Percentiles rank a stretch among this genome's conserved stretches.
Evolutionary conservation across 2,797 vertebrate genomes (phyloP).

Genomic region (Crenichthys baileyi): DNA sequence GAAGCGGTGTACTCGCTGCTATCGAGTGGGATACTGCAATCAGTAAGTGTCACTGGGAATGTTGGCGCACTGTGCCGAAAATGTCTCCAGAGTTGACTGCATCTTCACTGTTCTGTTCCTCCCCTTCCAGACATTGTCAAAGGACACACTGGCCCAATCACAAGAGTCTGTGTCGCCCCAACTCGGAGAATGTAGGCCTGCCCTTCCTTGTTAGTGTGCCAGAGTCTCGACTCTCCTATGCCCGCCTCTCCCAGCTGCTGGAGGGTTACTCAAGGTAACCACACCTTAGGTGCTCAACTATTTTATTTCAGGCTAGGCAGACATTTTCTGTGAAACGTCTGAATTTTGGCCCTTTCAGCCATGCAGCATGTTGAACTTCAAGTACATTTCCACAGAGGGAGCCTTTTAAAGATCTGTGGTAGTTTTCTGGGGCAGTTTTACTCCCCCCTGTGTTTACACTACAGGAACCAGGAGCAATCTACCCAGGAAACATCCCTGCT

Average conservation of each 20-base stretch:
- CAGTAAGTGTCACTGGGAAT: conserved; percentile 84
- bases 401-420: no score
- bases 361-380: no score
- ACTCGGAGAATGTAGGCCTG: conserved; percentile 90
- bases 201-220: conserved; percentile 95
- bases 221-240: conserved; percentile 90
- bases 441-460: no score
- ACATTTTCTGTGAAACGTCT: no score
- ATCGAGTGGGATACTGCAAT: conserved; percentile 97
- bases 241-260: conserved; percentile 91
- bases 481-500: no score
- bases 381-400: no score
- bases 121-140: conserved; percentile 86
- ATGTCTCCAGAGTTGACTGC: not conserved
- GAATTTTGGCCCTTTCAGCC: no score
- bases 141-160: conserved; percentile 95
- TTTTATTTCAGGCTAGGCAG: not conserved
- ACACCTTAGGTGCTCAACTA: not conserved
- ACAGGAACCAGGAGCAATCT: no score
- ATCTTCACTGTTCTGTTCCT: not conserved
- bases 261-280: conserved; percentile 94
- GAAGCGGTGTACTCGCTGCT: conserved; percentile 96
- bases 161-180: conserved; percentile 88
- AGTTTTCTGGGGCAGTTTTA: not conserved
- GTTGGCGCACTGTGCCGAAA: not conserved